Percentiles rank a stretch among this genome's conserved stretches.
Evolutionary conservation across 2,888 invertebrate genomes (phyloP).

Genomic region (Elgonia sp.): DNA sequence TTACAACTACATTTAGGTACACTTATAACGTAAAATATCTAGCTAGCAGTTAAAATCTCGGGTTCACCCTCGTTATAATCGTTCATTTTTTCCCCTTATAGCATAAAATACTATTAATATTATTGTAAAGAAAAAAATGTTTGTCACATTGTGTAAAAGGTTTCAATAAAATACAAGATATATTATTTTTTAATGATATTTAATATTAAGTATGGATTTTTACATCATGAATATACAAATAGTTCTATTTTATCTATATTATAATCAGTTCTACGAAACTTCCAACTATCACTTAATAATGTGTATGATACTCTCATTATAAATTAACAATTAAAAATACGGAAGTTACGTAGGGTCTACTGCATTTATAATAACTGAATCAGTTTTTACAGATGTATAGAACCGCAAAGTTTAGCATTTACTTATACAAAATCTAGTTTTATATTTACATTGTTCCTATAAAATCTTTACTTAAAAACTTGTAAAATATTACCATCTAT

Average conservation of each 20-base stretch:
- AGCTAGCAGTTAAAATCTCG: too few relatives aligned
- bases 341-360: not conserved
- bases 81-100: too few relatives aligned
- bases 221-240: slow-evolving; percentile 8
- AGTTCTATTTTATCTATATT: not conserved
- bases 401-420: not conserved
- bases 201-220: not conserved
- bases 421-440: slow-evolving; percentile 44
- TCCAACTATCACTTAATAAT: not conserved
- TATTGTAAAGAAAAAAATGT: too few relatives aligned
- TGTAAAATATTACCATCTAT: slow-evolving; percentile 14
- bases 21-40: too few relatives aligned
- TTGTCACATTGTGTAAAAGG: too few relatives aligned
- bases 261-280: not conserved
- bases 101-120: too few relatives aligned
- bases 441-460: slow-evolving; percentile 48
- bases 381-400: slow-evolving; percentile 19
- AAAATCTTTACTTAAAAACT: slow-evolving; percentile 10
- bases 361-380: slow-evolving; percentile 8
- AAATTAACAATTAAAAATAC: not conserved
- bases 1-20: too few relatives aligned
- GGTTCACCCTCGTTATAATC: too few relatives aligned
- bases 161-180: too few relatives aligned
- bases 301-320: not conserved
- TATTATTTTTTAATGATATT: too few relatives aligned